A percentile compares a stretch with the other conserved stretches of the same genome.
Evolutionary conservation across 2,797 vertebrate species (phyloP).

Genomic region (Gymnoscopelus microlampas): DNA sequence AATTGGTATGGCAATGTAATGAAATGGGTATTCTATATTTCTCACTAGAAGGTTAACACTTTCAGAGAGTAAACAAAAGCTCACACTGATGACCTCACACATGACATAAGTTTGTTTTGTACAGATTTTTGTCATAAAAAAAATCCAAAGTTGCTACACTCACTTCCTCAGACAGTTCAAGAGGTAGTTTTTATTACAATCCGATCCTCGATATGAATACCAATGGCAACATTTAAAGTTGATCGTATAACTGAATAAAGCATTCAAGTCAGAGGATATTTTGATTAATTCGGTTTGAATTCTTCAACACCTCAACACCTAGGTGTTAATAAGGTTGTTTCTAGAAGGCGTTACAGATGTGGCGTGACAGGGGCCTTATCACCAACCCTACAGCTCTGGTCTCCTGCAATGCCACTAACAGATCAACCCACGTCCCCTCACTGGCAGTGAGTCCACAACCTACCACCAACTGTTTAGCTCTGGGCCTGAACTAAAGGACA

Average conservation of each 20-base stretch:
- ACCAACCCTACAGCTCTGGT: slow-evolving; percentile 37
- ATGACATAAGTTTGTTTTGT: too few species aligned
- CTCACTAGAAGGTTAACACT: slow-evolving; percentile 3
- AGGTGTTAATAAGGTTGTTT: slow-evolving; percentile 40
- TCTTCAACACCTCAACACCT: slow-evolving; percentile 22
- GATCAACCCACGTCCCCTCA: slow-evolving; percentile 9
- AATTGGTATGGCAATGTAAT: background rate
- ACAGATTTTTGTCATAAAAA: too few species aligned
- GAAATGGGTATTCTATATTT: background rate
- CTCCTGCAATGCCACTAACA: slow-evolving; percentile 33
- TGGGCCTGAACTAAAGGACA: slow-evolving; percentile 25
- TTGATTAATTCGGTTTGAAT: slow-evolving; percentile 9
- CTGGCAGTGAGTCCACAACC: slow-evolving; percentile 26
- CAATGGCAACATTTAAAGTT: too few species aligned
- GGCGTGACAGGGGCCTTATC: slow-evolving; percentile 49
- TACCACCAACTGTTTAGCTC: background rate
- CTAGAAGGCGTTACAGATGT: slow-evolving; percentile 26
- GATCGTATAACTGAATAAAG: background rate
- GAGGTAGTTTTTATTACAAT: too few species aligned
- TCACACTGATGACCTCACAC: too few species aligned
- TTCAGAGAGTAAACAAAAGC: background rate
- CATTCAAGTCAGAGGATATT: background rate
- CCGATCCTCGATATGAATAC: too few species aligned
- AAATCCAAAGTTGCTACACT: too few species aligned
- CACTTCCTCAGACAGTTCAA: too few species aligned